Evolutionary conservation across 2,797 vertebrate species (phyloP), one percentile per base, ranked within the genome.

Genomic region (Siniperca scherzeri): DNA sequence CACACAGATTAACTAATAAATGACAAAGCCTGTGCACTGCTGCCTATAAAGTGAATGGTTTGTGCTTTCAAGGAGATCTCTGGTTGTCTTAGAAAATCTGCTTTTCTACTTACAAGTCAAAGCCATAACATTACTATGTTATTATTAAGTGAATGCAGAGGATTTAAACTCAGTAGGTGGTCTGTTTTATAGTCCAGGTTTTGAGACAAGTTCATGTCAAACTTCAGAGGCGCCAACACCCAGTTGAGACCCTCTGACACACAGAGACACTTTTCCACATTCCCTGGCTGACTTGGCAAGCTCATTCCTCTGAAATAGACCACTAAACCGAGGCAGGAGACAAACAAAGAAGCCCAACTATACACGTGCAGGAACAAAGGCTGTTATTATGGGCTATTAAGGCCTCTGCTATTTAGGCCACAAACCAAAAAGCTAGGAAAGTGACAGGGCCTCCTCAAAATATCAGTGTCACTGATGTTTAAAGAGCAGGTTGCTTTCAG

Each of bases 231-330:
- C 40, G 0, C 68, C 77, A n/a, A 36, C 79, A 68, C 74, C 60
- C 42, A 72, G 77, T 80, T 70, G 68, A 90, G 86, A 90, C 87
- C 84, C 89, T 87, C 83, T 72, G 87, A 91, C 89, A 91, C 88
- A 91, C 83, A 53, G 79, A 90, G 90, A 94, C 87, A 91, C 91
- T 90, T 89, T 89, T 89, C 88, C 86, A 93, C 94, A 96, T 96
- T 96, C 96, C 91, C 94, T 36, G 82, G 88, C 96, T 96, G 94
- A 92, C 95, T 95, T 80, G 17, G 82, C 89, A 85, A 52, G 86
- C 87, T 94, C 95, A 95, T 94, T 96, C 94, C 94, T 93, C 91
- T 92, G 80, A 95, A 95, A 95, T 91, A 91, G 93, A 92, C 89
- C 84, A 77, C 83, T 90, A 92, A 93, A 91, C 85, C 74, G 76